Base-by-base conservation (phyloP, 64 coral and sea anemone genomes). In the Dendronephthya gigantea region DNA sequence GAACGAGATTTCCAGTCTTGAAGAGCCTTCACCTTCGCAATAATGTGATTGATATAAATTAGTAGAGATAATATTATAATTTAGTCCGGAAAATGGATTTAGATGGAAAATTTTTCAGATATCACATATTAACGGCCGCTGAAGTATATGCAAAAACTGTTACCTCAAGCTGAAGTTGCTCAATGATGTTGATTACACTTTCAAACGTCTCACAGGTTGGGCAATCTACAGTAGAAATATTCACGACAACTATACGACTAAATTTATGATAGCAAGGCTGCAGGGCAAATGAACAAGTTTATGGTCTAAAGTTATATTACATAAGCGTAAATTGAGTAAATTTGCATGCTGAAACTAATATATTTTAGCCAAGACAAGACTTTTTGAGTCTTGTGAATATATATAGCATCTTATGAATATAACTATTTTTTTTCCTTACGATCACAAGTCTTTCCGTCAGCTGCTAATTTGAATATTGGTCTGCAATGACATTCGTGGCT, bases 101-200 rank as follows among this genome's bases (percentile, higher is more conserved):
- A n/a, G n/a, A n/a, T n/a, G n/a, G n/a, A n/a, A n/a, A n/a, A n/a
- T n/a, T n/a, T n/a, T n/a, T n/a, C n/a, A n/a, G n/a, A n/a, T n/a
- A n/a, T n/a, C n/a, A n/a, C n/a, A n/a, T 45, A 45, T 11, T 11
- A 45, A 45, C 41, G 11, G 11, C 41, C 11, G 41, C 17, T n/a
- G 55, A 27, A 62, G 55, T 62, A 23, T 27, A 62, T n/a, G 25
- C 25, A 1, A 5, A 9, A 62, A 62, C 10, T 23, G 19, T 62
- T 79, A 79, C 72, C 72, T 79, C 72, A 2, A 79, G 30, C 17
- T 79, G 72, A 34, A 79, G 72, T 79, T 79, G 72, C 37, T 79
- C 72, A 79, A 79, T 39, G 17, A 79, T 34, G 36, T 12, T 34
- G 72, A 79, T 79, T 35, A 79, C 30, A 34, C 36, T 39, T 35